Base-by-base conservation (phyloP, 2,888 invertebrate species). In the Dryadula phaetusa region DNA sequence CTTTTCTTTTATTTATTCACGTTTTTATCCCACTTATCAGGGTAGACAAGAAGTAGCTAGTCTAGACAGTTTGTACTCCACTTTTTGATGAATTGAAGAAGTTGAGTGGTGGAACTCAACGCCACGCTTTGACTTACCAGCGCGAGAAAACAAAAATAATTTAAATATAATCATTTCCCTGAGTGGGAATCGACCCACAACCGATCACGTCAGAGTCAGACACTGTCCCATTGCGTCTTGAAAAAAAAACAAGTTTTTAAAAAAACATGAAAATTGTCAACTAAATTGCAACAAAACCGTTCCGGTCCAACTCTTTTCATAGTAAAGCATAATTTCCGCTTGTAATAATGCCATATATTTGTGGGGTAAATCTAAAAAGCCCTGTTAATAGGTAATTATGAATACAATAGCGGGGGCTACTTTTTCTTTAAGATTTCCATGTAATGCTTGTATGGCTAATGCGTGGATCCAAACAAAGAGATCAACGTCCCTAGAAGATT, bases 241-340 rank as follows among this genome's bases (percentile, higher is more conserved):
- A n/a, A n/a, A n/a, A n/a, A n/a, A n/a, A n/a, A 52, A 12, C 22
- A n/a, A 25, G 25, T 14, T 25, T 22, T 20, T 18, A 37, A 3
- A 12, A 18, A 54, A 20, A 14, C 12, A 16, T 14, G 7, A 22
- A 64, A 58, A 67, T 63, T 63, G 58, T 58, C 52, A 52, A 47
- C 25, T 47, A 34, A 20, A 47, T 47, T 42, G 14, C 56, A 47
- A 67, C 58, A 68, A 70, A 67, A 66, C 6, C 16, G 67, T 70
- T 70, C 67, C 70, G 47, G 63, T 60, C 52, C 42, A 53, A 68
- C 60, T 54, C 70, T 66, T 68, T 60, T 58, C 42, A 42, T 54
- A 22, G 64, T 71, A 71, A 72, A 77, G 72, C 67, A 73, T 75
- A 72, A 80, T 82, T 80, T 82, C 81, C 81, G 76, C 71, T 75